Evolutionary conservation across 2,113 vertebrate genomes (phyloP), one percentile per base, ranked within the genome.

Genomic region (Chamaea fasciata): DNA sequence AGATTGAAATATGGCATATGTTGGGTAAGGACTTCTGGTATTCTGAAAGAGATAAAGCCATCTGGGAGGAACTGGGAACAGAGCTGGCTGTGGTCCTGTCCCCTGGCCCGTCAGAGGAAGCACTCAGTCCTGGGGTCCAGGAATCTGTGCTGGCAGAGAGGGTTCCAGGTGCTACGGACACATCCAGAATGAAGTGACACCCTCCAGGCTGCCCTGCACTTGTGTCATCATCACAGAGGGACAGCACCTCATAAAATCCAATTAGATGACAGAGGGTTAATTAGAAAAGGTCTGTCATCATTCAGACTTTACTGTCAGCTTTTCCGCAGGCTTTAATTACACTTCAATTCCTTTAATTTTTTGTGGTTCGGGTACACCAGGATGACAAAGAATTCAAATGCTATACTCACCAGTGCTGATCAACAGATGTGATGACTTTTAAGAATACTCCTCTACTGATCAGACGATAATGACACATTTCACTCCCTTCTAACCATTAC

Each of bases 11-110:
- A 52, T 1, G 7, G 24, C 16, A 17, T 28, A 44, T 39, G 26
- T 0, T 74, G 3, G 9, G 31, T 64, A 56, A 71, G 23, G 9
- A 17, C 5, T 33, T 33, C 27, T 60, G 1, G 0, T 10, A 46
- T 8, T 44, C 68, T 15, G 5, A 69, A 76, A n/a, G 57, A 65
- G 4, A 83, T 4, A 26, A 53, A 77, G 62, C 15, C 62, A 49
- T 19, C 7, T 30, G 37, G 21, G 39, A 46, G 4, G 13, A 67
- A 31, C 39, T 15, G 16, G 64, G 73, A 37, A 19, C 33, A 81
- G 19, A 65, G 8, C 8, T 73, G 81, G 30, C 46, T 80, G 59
- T 39, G 46, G 9, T 22, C 18, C 59, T 6, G 2, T 64, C 2
- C 26, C 16, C 47, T 28, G 33, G 27, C 7, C n/a, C 4, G 0